Percentiles rank a stretch among this genome's conserved stretches.
These are phyloP conservation scores for Plusia festucae DNA, from an alignment of 2,888 invertebrate genomes.

Conservation along the genomic window DNA sequence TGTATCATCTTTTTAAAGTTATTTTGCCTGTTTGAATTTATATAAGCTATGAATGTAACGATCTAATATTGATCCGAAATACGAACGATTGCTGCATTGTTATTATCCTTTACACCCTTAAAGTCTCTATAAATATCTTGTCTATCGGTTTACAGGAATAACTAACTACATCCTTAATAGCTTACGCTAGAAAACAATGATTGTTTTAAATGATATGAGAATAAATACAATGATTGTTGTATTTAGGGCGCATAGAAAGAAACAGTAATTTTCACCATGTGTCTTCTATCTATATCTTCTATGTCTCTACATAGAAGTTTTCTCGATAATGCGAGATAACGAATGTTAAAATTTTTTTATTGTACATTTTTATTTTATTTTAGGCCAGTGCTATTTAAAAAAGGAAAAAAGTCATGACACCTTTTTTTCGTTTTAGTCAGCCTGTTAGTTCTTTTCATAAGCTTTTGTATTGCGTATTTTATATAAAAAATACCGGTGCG, in stretches of 20 bases:
- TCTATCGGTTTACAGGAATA: conserved; percentile 34
- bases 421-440: not conserved
- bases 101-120: not conserved
- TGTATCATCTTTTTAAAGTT: too few species aligned
- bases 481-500: not conserved
- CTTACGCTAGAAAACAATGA: conserved; percentile 38
- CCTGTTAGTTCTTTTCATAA: not conserved
- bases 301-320: not conserved
- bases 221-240: not conserved
- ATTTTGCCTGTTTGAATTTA: too few species aligned
- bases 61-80: not conserved
- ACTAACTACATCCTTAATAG: conserved; percentile 34
- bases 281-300: too few species aligned
- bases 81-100: not conserved
- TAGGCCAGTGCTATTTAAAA: too few species aligned
- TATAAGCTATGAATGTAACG: not conserved
- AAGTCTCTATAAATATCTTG: conserved; percentile 1
- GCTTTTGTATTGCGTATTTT: not conserved
- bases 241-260: conserved; percentile 13
- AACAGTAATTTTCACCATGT: conserved; percentile 4
- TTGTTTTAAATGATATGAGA: too few species aligned
- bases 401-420: too few species aligned
- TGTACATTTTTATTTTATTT: too few species aligned
- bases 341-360: conserved; percentile 4
- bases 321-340: conserved; percentile 2